A percentile compares a stretch with the other conserved stretches of the same genome.
phyloP scores from a whole-genome alignment of 2,113 vertebrate genomes.

The Stomatorhinus ivindoensis region DNA sequence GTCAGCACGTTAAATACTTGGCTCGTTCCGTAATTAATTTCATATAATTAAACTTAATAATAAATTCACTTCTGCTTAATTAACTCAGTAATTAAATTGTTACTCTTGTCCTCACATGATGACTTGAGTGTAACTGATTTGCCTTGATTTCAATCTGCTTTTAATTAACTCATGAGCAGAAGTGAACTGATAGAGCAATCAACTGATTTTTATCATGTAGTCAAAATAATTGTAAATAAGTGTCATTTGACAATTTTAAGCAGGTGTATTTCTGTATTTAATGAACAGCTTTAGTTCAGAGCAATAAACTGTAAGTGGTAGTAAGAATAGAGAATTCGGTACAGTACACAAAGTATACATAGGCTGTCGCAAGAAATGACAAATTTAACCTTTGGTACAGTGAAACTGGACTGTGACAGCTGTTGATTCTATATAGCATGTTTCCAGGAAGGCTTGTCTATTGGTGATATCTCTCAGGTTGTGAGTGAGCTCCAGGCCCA shows the following conservation, averaged over 20 bases:
- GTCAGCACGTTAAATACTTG: neutral
- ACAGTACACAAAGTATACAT: neutral
- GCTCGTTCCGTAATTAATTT: neutral
- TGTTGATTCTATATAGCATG: neutral
- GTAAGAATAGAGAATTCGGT: neutral
- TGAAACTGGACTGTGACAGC: neutral
- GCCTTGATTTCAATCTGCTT: neutral
- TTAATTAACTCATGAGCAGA: neutral
- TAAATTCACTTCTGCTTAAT: neutral
- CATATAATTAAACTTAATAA: neutral
- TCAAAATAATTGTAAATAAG: neutral
- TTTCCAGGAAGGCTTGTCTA: neutral
- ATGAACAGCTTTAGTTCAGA: neutral
- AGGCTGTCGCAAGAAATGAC: neutral
- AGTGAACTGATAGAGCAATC: neutral
- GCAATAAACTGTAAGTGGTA: neutral
- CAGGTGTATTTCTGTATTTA: neutral
- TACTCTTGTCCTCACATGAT: neutral
- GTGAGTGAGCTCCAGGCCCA: conserved; percentile 80
- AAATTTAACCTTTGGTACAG: neutral
- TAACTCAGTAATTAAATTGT: conserved; percentile 3
- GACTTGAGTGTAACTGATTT: neutral
- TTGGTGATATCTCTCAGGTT: conserved; percentile 40
- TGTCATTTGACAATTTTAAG: neutral
- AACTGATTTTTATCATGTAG: neutral